Conservation (phyloP, 2,888 invertebrate species). For the Acronicta psi region DNA sequence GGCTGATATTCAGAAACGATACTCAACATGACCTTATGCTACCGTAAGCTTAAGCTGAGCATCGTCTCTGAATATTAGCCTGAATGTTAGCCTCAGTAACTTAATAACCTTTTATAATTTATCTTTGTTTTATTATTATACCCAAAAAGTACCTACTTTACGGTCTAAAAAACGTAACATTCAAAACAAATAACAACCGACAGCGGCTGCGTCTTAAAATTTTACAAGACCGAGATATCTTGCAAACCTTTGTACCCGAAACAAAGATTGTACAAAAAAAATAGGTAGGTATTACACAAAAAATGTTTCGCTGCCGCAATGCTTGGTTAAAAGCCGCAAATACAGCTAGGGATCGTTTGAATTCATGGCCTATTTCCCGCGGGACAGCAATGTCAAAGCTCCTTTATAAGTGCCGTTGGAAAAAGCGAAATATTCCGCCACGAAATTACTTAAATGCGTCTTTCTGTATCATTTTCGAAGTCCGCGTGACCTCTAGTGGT, state of each 20-base stretch:
- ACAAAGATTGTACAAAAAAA: slow-evolving; percentile 37
- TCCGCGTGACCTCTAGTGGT: neutral
- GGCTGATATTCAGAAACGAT: too few species aligned
- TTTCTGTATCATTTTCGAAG: slow-evolving; percentile 14
- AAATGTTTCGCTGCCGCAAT: slow-evolving; percentile 15
- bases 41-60: too few species aligned
- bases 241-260: slow-evolving; percentile 21
- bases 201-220: neutral
- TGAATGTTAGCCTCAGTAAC: too few species aligned
- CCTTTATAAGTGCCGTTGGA: slow-evolving; percentile 36
- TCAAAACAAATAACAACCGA: neutral
- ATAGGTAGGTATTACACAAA: too few species aligned
- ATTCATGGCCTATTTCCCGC: slow-evolving; percentile 54
- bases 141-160: too few species aligned
- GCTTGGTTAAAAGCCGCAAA: slow-evolving; percentile 35
- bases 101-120: too few species aligned
- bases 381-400: slow-evolving; percentile 44
- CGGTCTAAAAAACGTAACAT: neutral
- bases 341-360: slow-evolving; percentile 42
- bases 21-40: too few species aligned
- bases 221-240: slow-evolving; percentile 10
- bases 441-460: slow-evolving; percentile 33
- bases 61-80: too few species aligned
- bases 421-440: slow-evolving; percentile 45
- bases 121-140: too few species aligned